phyloP scores from a whole-genome alignment of 2,113 vertebrate genomes.

The Thymallus thymallus region DNA sequence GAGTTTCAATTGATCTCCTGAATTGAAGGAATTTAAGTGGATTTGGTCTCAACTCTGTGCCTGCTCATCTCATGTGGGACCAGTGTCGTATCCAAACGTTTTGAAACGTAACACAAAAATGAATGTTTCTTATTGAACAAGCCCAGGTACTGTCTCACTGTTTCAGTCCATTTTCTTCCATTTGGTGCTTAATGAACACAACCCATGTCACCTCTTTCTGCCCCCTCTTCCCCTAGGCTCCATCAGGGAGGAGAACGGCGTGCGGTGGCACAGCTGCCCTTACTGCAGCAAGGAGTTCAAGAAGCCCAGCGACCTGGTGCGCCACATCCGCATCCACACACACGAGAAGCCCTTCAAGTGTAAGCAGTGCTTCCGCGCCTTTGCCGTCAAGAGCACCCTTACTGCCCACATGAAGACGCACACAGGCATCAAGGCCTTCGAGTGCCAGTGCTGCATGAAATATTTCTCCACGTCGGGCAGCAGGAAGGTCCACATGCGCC shows the following conservation, averaged over 20 bases:
- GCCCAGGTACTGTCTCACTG: no score
- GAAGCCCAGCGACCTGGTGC: slow-evolving; percentile 95
- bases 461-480: slow-evolving; percentile 98
- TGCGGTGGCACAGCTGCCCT: slow-evolving; percentile 95
- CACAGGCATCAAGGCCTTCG: slow-evolving; percentile 94
- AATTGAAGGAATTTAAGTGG: no score
- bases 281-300: slow-evolving; percentile 98
- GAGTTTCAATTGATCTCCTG: no score
- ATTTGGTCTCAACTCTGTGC: no score
- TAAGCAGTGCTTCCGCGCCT: slow-evolving; percentile 96
- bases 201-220: no score
- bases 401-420: slow-evolving; percentile 98
- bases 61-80: no score
- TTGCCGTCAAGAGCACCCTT: slow-evolving; percentile 97
- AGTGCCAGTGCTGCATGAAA: slow-evolving; percentile 95
- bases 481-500: slow-evolving; percentile 97
- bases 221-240: slow-evolving; percentile 73
- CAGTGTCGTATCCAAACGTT: no score
- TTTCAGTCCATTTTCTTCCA: no score
- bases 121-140: no score
- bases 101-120: no score
- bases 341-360: slow-evolving; percentile 99
- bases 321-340: slow-evolving; percentile 97
- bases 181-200: no score
- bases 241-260: slow-evolving; percentile 90